Evolutionary conservation across 2,113 vertebrate species (phyloP).

Genomic region (Sprattus sprattus): DNA sequence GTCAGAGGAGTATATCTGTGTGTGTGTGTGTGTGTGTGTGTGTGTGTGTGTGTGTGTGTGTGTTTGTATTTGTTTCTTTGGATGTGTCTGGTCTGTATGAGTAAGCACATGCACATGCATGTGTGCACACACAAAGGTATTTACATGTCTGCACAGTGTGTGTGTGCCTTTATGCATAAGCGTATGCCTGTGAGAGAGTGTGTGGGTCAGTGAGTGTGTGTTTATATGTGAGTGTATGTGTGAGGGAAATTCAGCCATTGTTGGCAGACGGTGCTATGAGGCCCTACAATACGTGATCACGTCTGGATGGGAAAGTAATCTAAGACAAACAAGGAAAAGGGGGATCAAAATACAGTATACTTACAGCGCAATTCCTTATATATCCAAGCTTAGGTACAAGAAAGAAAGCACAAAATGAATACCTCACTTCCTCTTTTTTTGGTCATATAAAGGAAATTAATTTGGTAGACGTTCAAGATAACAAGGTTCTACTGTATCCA

Average conservation of each 20-base stretch:
- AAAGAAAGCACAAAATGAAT: constrained; percentile 68
- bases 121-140: neutral
- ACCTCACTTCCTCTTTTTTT: constrained; percentile 38
- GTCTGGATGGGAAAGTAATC: constrained; percentile 67
- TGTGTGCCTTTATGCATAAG: neutral
- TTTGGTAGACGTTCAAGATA: constrained; percentile 16
- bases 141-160: neutral
- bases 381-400: constrained; percentile 76
- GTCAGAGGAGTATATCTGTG: neutral
- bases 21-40: neutral
- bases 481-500: constrained; percentile 11
- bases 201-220: neutral
- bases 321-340: constrained; percentile 68
- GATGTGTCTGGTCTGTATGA: too few relatives aligned
- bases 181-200: neutral
- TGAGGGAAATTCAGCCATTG: neutral
- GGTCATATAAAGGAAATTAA: constrained; percentile 2
- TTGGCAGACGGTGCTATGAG: constrained; percentile 53
- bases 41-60: neutral
- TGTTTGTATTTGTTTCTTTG: too few relatives aligned
- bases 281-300: constrained; percentile 58
- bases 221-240: neutral
- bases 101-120: neutral
- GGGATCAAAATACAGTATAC: constrained; percentile 67
- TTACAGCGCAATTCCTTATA: constrained; percentile 76